Conservation (phyloP, 2,797 vertebrate genomes). For the Echiichthys vipera region DNA sequence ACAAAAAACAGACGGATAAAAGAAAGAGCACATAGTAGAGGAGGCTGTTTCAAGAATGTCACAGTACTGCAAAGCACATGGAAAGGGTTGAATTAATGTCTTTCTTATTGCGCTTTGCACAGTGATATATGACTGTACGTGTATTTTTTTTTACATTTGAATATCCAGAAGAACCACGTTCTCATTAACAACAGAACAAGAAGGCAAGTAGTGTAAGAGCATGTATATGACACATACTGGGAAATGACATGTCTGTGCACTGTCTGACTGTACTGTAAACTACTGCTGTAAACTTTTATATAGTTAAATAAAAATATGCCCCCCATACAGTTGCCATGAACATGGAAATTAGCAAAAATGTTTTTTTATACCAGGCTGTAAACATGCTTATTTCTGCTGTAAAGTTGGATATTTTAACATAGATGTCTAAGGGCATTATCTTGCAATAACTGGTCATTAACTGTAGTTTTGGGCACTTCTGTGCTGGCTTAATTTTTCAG, state of each 20-base stretch:
- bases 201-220: neutral
- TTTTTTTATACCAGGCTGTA: no score
- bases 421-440: no score
- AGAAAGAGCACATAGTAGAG: neutral
- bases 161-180: neutral
- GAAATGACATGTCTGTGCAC: neutral
- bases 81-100: neutral
- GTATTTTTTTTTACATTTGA: neutral
- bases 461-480: no score
- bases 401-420: no score
- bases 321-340: no score
- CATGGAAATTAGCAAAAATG: no score
- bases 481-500: no score
- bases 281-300: neutral
- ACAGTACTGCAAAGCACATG: neutral
- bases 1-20: conserved; percentile 2
- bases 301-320: no score
- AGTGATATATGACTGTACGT: neutral
- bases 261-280: neutral
- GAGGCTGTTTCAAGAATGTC: neutral
- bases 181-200: neutral
- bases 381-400: no score
- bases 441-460: no score
- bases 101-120: neutral
- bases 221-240: neutral